Conservation (phyloP, 2,113 vertebrate genomes). For the Brachyhypopomus gauderio region DNA sequence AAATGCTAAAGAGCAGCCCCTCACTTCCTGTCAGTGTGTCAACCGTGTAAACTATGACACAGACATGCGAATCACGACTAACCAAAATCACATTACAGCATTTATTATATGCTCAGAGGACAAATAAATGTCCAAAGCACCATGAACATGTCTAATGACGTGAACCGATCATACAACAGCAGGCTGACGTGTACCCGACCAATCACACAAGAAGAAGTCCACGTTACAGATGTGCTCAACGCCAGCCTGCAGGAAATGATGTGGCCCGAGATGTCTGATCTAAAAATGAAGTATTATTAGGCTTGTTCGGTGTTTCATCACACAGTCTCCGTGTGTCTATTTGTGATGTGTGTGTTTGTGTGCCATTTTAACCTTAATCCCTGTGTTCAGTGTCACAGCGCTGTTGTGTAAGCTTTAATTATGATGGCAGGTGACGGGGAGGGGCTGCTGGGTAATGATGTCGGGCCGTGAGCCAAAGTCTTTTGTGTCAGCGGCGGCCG, state of each 20-base stretch:
- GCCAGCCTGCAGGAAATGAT: not conserved
- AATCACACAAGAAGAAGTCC: not conserved
- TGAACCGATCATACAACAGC: not conserved
- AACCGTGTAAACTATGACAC: not conserved
- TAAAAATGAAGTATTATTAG: not conserved
- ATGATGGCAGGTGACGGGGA: not conserved
- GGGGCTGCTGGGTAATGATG: too few species aligned
- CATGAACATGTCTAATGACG: not conserved
- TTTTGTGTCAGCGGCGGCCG: not conserved
- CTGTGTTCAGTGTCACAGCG: not conserved
- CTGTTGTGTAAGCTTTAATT: slow-evolving; percentile 23
- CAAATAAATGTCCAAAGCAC: not conserved
- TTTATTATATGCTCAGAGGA: not conserved
- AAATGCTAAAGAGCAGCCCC: not conserved
- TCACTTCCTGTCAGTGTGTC: slow-evolving; percentile 17
- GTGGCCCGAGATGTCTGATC: not conserved
- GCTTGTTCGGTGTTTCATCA: not conserved
- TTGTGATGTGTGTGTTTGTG: not conserved
- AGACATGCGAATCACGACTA: slow-evolving; percentile 17
- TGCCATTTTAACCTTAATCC: slow-evolving; percentile 7
- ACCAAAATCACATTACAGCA: slow-evolving; percentile 25
- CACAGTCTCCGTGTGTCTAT: not conserved
- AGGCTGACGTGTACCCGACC: not conserved
- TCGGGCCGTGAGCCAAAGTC: not conserved
- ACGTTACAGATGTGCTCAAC: not conserved